Percentiles rank a stretch among this genome's conserved stretches.
phyloP scores from a whole-genome alignment of 2,797 vertebrate genomes.

The Chiroxiphia lanceolata region DNA sequence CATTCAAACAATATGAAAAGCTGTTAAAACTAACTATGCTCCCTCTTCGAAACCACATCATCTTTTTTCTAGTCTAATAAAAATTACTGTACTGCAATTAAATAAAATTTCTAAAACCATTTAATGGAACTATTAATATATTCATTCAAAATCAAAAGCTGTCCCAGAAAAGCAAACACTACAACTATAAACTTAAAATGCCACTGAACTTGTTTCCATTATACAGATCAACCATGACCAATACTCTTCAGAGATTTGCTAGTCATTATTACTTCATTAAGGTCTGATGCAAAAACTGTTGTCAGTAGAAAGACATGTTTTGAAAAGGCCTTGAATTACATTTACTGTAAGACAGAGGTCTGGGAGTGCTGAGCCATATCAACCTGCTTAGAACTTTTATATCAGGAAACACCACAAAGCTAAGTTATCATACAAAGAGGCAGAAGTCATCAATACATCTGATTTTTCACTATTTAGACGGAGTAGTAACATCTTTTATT shows the following conservation, averaged over 20 bases:
- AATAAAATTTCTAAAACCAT: neutral
- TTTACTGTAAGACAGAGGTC: neutral
- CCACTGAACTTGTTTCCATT: neutral
- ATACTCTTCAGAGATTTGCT: neutral
- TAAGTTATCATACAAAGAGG: neutral
- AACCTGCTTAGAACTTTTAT: neutral
- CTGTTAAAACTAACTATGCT: neutral
- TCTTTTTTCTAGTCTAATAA: neutral
- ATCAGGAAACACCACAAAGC: neutral
- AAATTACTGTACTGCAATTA: neutral
- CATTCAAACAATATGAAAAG: neutral
- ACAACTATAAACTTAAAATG: neutral
- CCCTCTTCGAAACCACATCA: neutral
- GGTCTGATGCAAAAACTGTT: neutral
- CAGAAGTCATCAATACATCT: neutral
- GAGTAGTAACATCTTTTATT: neutral
- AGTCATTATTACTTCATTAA: neutral
- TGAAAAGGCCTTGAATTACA: neutral
- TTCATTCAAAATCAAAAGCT: neutral
- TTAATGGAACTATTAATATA: neutral
- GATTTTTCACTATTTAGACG: neutral
- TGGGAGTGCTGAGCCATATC: neutral
- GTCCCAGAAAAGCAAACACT: neutral
- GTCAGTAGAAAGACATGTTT: neutral
- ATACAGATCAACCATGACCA: neutral